Percentiles rank a stretch among this genome's conserved stretches.
Conservation (phyloP, 2,888 invertebrate genomes). For the Caenorhabditis sulstoni region DNA sequence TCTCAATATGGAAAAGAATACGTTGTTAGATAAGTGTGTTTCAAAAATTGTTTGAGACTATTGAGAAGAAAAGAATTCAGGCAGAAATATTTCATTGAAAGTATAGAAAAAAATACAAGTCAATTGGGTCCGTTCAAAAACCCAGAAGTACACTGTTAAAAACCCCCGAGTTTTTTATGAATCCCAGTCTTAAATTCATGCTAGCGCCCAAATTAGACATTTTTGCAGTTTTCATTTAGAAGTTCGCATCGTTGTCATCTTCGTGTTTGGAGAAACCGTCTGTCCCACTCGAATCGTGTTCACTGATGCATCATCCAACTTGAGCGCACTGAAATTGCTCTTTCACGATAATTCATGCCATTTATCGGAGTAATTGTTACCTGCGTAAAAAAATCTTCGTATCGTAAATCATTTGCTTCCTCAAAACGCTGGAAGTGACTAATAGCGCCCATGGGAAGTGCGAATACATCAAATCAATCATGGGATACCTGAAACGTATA, state of each 20-base stretch:
- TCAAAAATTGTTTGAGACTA: no score
- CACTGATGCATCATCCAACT: slow-evolving; percentile 53
- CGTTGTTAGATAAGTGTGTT: no score
- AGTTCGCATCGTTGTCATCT: slow-evolving; percentile 33
- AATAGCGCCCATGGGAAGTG: slow-evolving; percentile 61
- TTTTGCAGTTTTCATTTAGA: slow-evolving; percentile 7
- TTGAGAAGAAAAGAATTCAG: no score
- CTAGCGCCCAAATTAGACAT: neutral
- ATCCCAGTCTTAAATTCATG: no score
- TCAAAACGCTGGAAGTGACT: slow-evolving; percentile 54
- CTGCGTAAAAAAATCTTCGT: slow-evolving; percentile 35
- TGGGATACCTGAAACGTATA: slow-evolving; percentile 51
- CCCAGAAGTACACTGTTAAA: no score
- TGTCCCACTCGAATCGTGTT: slow-evolving; percentile 49
- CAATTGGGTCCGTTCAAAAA: no score
- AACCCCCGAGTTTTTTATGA: no score
- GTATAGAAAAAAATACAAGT: no score
- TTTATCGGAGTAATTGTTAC: slow-evolving; percentile 6
- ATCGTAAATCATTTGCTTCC: slow-evolving; percentile 49
- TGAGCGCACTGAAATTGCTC: slow-evolving; percentile 36
- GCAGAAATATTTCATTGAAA: no score
- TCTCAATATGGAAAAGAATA: no score
- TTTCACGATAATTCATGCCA: neutral
- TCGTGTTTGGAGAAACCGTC: slow-evolving; percentile 41
- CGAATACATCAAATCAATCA: slow-evolving; percentile 62